Conservation (phyloP, 2,888 invertebrate genomes). For the Orgyia antiqua region DNA sequence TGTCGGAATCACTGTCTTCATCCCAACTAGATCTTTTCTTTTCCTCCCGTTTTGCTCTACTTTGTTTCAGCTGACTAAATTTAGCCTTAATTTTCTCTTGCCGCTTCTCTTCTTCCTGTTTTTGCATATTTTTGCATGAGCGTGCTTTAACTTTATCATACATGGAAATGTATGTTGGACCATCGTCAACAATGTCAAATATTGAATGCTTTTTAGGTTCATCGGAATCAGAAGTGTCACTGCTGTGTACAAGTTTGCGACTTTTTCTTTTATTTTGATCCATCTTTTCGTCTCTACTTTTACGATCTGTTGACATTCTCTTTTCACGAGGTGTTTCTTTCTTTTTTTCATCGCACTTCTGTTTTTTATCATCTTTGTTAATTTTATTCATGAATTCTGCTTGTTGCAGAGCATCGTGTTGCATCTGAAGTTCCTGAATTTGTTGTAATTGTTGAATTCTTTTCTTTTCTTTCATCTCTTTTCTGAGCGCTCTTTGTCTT, state of each 20-base stretch:
- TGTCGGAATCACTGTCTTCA: slow-evolving; percentile 87
- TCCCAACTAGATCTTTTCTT: slow-evolving; percentile 95
- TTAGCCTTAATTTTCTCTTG: slow-evolving; percentile 93
- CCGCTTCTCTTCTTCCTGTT: slow-evolving; percentile 92
- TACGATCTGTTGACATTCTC: slow-evolving; percentile 70
- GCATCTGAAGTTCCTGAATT: slow-evolving; percentile 71
- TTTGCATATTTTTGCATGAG: slow-evolving; percentile 95
- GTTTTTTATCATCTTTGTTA: slow-evolving; percentile 60
- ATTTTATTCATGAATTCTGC: slow-evolving; percentile 54
- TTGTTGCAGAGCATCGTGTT: slow-evolving; percentile 63
- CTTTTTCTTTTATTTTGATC: slow-evolving; percentile 61
- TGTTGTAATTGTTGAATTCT: slow-evolving; percentile 69
- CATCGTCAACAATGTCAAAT: slow-evolving; percentile 93
- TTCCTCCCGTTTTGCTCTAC: slow-evolving; percentile 91
- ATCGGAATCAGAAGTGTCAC: slow-evolving; percentile 85
- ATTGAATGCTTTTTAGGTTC: slow-evolving; percentile 94
- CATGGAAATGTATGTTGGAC: slow-evolving; percentile 96
- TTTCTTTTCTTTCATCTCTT: slow-evolving; percentile 78
- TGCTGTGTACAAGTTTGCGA: slow-evolving; percentile 72
- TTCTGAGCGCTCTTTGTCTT: slow-evolving; percentile 72
- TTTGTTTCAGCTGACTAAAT: slow-evolving; percentile 91
- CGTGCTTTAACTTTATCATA: slow-evolving; percentile 97
- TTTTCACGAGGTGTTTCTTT: slow-evolving; percentile 68
- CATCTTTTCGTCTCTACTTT: slow-evolving; percentile 69
- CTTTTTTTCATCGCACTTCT: slow-evolving; percentile 62